Conservation (phyloP, 1,140 invertebrate species). For the Drosophila sturtevanti region DNA sequence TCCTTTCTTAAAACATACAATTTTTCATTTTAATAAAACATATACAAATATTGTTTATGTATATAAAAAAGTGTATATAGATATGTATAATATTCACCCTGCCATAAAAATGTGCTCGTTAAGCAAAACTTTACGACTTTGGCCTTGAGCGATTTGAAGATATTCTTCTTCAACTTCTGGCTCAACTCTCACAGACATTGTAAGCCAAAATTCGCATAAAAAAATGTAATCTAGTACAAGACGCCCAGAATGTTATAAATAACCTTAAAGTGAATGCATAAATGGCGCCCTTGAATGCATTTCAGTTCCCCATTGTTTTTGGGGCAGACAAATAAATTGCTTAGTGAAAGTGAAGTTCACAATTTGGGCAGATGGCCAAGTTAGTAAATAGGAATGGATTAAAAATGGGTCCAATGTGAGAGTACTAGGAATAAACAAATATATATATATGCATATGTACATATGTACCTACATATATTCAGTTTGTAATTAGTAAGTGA, state of each 20-base stretch:
- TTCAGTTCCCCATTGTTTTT: conserved; percentile 37
- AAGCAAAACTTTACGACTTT: conserved; percentile 72
- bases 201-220: conserved; percentile 59
- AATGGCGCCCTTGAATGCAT: conserved; percentile 63
- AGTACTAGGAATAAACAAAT: conserved; percentile 22
- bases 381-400: conserved; percentile 4
- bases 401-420: conserved; percentile 49
- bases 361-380: conserved; percentile 49
- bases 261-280: conserved; percentile 48
- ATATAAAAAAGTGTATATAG: no score
- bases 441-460: not conserved
- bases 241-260: conserved; percentile 63
- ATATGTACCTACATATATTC: conserved; percentile 1
- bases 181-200: conserved; percentile 34
- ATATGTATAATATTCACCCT: conserved; percentile 6
- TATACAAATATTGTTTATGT: not conserved
- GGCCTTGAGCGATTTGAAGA: conserved; percentile 43
- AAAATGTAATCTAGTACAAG: conserved; percentile 55
- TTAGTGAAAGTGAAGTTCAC: conserved; percentile 42
- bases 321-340: conserved; percentile 29
- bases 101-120: conserved; percentile 50
- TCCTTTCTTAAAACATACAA: not conserved
- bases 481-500: conserved; percentile 37
- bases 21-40: conserved; percentile 24
- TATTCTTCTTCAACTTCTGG: conserved; percentile 8